Conservation (phyloP, 1,140 invertebrate genomes). For the Maconellicoccus hirsutus region DNA sequence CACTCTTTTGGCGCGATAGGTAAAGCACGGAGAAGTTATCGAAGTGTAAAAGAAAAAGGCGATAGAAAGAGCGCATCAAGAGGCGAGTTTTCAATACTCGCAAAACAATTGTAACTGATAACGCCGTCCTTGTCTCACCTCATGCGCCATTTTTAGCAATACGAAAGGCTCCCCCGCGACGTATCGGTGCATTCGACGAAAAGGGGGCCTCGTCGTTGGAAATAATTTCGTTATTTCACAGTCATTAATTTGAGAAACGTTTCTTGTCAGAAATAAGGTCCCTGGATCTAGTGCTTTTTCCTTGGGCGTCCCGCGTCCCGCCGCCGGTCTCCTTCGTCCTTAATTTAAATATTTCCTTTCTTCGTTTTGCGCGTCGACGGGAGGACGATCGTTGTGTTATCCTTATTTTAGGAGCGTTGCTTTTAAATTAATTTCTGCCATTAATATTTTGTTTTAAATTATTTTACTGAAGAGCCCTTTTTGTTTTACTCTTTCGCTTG, state of each 20-base stretch:
- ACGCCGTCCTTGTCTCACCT: too few relatives aligned
- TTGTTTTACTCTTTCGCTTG: conserved; percentile 18
- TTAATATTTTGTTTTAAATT: conserved; percentile 23
- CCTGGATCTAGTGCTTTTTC: conserved; percentile 22
- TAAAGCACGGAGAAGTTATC: too few relatives aligned
- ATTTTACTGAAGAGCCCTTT: conserved; percentile 17
- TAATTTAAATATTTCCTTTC: conserved; percentile 23
- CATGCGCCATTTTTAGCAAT: too few relatives aligned
- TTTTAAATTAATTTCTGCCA: conserved; percentile 22
- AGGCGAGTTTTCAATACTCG: too few relatives aligned
- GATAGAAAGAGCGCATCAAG: too few relatives aligned
- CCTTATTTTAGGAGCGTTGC: conserved; percentile 3
- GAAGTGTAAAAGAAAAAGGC: too few relatives aligned
- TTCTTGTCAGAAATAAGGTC: conserved; percentile 22
- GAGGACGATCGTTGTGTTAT: conserved; percentile 18
- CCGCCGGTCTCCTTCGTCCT: background rate
- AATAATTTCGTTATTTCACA: conserved; percentile 22
- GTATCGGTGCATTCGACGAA: background rate
- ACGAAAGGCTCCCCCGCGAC: too few relatives aligned
- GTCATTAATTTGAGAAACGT: conserved; percentile 22
- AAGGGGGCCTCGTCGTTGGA: background rate
- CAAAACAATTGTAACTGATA: too few relatives aligned
- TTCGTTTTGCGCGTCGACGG: background rate
- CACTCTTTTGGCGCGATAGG: too few relatives aligned
- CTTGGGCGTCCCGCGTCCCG: background rate